Evolutionary conservation across 2,113 vertebrate species (phyloP).

Genomic region (Anarrhichthys ocellatus): DNA sequence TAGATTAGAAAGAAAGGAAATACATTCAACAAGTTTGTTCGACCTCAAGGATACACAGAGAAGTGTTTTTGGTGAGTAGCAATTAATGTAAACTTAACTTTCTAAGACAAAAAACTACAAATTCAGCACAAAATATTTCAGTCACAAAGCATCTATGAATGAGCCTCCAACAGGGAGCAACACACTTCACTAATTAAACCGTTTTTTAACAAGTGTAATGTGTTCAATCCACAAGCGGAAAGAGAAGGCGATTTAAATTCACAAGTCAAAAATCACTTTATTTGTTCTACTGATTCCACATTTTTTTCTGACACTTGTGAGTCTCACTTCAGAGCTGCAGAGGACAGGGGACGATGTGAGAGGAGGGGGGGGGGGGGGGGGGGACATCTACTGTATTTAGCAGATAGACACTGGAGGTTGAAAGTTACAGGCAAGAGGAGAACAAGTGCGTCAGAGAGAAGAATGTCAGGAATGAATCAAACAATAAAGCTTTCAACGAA

Average conservation of each 20-base stretch:
- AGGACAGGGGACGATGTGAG: not conserved
- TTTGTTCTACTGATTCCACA: not conserved
- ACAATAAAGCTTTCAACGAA: too few species aligned
- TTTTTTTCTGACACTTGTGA: not conserved
- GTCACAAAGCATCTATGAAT: not conserved
- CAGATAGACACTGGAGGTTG: not conserved
- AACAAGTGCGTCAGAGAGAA: not conserved
- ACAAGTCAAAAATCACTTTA: not conserved
- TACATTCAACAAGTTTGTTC: not conserved
- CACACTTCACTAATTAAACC: not conserved
- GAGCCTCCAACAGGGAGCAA: not conserved
- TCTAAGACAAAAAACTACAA: not conserved
- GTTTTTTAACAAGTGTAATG: not conserved
- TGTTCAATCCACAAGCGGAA: not conserved
- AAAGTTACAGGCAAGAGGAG: not conserved
- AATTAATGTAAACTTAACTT: not conserved
- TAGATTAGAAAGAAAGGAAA: not conserved
- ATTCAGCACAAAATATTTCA: not conserved
- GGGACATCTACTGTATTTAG: not conserved
- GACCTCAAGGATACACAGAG: not conserved
- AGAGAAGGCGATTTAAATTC: conserved; percentile 1
- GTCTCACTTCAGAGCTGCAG: not conserved
- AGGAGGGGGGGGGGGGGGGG: not conserved
- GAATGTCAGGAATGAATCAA: too few species aligned
- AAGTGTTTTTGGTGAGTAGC: not conserved